A percentile compares a stretch with the other conserved stretches of the same genome.
Evolutionary conservation across 2,888 invertebrate genomes (phyloP).

Genomic region (Limnephilus auricula): DNA sequence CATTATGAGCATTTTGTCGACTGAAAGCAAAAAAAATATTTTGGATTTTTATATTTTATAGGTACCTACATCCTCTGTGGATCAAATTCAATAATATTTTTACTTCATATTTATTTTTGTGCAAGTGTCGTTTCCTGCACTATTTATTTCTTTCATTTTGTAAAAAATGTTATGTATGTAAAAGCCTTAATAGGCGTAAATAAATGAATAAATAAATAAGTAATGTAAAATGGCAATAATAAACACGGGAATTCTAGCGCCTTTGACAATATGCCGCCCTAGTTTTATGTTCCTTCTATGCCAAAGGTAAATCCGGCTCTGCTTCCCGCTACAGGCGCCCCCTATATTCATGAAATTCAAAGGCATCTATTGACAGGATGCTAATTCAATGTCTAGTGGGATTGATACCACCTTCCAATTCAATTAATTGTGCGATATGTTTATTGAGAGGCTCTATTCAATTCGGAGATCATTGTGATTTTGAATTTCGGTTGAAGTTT

Average conservation of each 20-base stretch:
- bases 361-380: constrained; percentile 19
- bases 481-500: background rate
- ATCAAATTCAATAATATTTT: too few species aligned
- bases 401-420: constrained; percentile 8
- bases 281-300: background rate
- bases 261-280: background rate
- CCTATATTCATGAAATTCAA: constrained; percentile 24
- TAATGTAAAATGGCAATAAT: too few species aligned
- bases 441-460: background rate
- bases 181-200: too few species aligned
- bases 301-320: background rate
- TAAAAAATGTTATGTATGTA: too few species aligned
- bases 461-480: background rate
- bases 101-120: too few species aligned
- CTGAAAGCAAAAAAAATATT: too few species aligned
- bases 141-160: too few species aligned
- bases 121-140: too few species aligned
- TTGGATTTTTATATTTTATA: too few species aligned
- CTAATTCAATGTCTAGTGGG: constrained; percentile 20
- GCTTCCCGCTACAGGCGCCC: background rate
- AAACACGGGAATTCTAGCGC: background rate
- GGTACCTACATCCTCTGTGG: too few species aligned
- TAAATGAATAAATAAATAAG: too few species aligned
- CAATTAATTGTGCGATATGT: constrained; percentile 45
- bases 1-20: too few species aligned